These are phyloP conservation scores for Neria commutata DNA, from an alignment of 2,888 invertebrate species.

Conservation along the genomic window DNA sequence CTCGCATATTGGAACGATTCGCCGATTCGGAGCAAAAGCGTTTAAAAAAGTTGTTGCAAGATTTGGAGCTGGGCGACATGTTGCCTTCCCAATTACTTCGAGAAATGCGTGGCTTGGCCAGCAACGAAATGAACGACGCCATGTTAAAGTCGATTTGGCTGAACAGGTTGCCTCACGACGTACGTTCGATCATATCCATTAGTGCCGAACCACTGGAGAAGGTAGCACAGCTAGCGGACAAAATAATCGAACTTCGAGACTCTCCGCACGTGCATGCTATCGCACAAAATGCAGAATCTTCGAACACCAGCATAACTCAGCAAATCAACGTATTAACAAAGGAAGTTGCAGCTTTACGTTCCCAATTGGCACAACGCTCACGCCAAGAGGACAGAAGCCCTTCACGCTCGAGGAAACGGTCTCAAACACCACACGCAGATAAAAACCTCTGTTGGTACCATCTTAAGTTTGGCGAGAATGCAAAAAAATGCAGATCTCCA, in stretches of 20 bases:
- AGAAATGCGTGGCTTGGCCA: not conserved
- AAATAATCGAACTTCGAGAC: conserved; percentile 14
- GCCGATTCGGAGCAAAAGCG: conserved; percentile 26
- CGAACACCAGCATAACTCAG: not conserved
- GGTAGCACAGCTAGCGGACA: conserved; percentile 17
- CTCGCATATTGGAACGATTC: conserved; percentile 26
- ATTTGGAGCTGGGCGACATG: conserved; percentile 32
- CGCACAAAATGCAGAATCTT: not conserved
- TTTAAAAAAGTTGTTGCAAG: conserved; percentile 23
- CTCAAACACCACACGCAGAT: not conserved
- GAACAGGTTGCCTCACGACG: conserved; percentile 32
- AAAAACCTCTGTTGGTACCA: conserved; percentile 6
- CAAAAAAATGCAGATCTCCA: conserved; percentile 8
- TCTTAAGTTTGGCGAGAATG: not conserved
- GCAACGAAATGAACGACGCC: conserved; percentile 20
- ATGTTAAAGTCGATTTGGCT: conserved; percentile 35
- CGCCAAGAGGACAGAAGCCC: not conserved
- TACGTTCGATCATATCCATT: conserved; percentile 27
- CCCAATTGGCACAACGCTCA: not conserved
- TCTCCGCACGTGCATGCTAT: not conserved
- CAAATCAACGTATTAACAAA: not conserved
- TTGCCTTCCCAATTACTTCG: no score
- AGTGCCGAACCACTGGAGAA: conserved; percentile 15
- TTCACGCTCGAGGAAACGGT: conserved; percentile 2
- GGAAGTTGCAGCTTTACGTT: not conserved